Percentiles rank a stretch among this genome's conserved stretches.
Evolutionary conservation across 2,113 vertebrate species (phyloP).

Genomic region (Sakesphorus luctuosus): DNA sequence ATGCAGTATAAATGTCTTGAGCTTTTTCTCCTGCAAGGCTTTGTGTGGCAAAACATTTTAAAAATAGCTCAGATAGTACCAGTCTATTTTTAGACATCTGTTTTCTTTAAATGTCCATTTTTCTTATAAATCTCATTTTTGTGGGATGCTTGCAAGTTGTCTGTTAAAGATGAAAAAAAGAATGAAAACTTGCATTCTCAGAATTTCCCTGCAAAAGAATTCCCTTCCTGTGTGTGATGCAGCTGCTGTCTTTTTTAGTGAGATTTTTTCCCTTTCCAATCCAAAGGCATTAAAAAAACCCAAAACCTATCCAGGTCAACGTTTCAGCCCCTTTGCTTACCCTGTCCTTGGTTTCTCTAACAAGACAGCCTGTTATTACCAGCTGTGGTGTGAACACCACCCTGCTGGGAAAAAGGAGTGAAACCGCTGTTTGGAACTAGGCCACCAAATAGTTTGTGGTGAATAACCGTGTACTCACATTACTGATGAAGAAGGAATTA

Average conservation of each 20-base stretch:
- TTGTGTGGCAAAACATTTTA: neutral
- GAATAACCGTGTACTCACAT: neutral
- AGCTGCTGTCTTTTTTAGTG: neutral
- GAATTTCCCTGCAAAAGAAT: neutral
- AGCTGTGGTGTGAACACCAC: neutral
- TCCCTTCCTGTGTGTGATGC: fast-evolving
- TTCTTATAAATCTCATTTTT: neutral
- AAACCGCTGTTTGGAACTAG: constrained; percentile 4
- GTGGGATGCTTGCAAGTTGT: neutral
- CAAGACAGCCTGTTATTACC: neutral
- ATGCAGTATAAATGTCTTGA: neutral
- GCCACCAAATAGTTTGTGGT: neutral
- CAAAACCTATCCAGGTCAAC: neutral
- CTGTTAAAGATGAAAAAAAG: neutral
- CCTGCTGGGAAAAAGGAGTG: constrained; percentile 21
- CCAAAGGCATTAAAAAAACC: neutral
- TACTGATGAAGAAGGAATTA: constrained; percentile 25
- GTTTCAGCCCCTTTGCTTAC: neutral
- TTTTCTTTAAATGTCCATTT: neutral
- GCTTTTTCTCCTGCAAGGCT: neutral
- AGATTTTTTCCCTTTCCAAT: neutral
- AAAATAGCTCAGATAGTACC: neutral
- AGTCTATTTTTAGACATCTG: neutral
- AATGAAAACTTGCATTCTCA: neutral
- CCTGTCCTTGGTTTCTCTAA: neutral